These are phyloP conservation scores for Mionectes macconnelli DNA, from an alignment of 2,113 vertebrate species.

Conservation along the genomic window DNA sequence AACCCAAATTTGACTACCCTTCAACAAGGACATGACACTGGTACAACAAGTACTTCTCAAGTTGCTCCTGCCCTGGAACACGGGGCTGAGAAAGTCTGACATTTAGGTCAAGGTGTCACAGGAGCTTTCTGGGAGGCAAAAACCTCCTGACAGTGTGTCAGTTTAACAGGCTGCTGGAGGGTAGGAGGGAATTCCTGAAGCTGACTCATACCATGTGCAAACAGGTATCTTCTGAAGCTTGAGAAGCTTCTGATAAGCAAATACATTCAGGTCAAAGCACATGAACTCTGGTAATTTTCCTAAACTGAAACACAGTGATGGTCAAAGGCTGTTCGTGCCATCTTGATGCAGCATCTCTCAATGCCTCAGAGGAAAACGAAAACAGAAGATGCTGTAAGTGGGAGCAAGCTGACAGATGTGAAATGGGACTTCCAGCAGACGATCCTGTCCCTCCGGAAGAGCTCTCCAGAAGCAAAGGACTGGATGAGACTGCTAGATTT, in stretches of 20 bases:
- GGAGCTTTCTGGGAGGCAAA: not conserved
- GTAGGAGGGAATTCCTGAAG: constrained; percentile 9
- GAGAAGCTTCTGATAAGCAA: not conserved
- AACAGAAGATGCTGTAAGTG: not conserved
- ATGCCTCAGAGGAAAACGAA: not conserved
- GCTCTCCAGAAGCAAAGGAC: not conserved
- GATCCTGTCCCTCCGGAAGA: not conserved
- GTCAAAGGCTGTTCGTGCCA: not conserved
- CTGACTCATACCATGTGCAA: not conserved
- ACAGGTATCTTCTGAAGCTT: not conserved
- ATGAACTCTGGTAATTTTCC: not conserved
- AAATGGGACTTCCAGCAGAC: not conserved
- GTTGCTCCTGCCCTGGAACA: not conserved
- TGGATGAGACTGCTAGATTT: not conserved
- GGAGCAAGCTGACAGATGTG: not conserved
- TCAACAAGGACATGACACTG: not conserved
- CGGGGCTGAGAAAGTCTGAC: not conserved
- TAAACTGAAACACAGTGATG: not conserved
- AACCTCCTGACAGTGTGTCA: not conserved
- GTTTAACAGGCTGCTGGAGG: not conserved
- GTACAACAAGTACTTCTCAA: not conserved
- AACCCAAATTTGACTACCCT: not conserved
- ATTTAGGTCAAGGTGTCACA: not conserved
- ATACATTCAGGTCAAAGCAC: not conserved
- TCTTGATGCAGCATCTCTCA: not conserved